Evolutionary conservation across 1,140 invertebrate genomes (phyloP), one percentile per base, ranked within the genome.

Genomic region (Temnothorax curvispinosus): DNA sequence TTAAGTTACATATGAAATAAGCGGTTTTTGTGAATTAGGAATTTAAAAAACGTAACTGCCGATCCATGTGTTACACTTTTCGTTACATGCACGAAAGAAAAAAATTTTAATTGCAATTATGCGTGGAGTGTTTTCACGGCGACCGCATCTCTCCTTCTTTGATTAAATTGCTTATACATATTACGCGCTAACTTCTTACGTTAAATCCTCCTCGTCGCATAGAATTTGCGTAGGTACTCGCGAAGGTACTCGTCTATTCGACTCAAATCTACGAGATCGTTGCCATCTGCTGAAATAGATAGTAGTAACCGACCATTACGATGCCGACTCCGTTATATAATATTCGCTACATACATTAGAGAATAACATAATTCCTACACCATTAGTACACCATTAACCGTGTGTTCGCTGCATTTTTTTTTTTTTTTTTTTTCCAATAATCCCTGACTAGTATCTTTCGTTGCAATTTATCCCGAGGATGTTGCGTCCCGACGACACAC

Each of bases 361-460:
- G 77, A 85, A n/a, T 77, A 77, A 85, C n/a, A 60, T 82, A 74
- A 74, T 47, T 74, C 80, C 67, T 82, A 82, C 67, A 58, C n/a
- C 41, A 47, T 44, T 69, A 74, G 54, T 47, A 47, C 44, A 84
- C 11, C 41, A 84, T 74, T 41, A 69, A 69, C 50, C 35, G 64
- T 32, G 64, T 44, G 56, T 84, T 84, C 54, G 82, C 72, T 64
- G 82, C 74, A 47, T 64, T 76, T 85, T 74, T 64, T 64, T 75
- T 27, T 27, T 27, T 64, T 64, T 64, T 76, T 85, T 74, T 64
- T 85, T 35, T 54, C 67, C 21, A 54, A 3, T 75, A 76, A 74
- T 84, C 80, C 80, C 69, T 84, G 80, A 84, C 54, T 74, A 74
- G 35, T 74, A 75, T 84, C 69, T 84, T 84, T 84, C 80, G 80